Base-by-base conservation (phyloP, 2,797 vertebrate species). In the Sebastiscus tertius region DNA sequence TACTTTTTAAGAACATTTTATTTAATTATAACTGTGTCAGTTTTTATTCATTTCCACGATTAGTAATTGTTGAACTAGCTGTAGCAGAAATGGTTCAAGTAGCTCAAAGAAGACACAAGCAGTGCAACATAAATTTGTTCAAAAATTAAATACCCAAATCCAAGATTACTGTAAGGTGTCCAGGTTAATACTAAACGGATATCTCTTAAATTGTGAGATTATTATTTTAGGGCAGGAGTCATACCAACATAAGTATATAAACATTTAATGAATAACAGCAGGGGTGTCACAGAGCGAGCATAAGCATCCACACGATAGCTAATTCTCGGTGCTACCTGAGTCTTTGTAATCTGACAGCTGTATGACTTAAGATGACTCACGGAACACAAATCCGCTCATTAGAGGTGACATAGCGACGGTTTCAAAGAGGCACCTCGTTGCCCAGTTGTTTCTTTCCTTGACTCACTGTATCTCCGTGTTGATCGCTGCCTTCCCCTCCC, bases 321-420 rank as follows among this genome's bases (percentile, higher is more conserved):
- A 76, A 88, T 87, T 79, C 81, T 60, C 5, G 13, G 22, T 63
- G 72, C 70, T 67, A 79, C 76, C 78, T 79, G 79, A 82, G 60
- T 70, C 61, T 83, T 75, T 83, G 70, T 88, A 83, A 87, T 88
- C 83, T 79, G 89, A 91, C 83, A 82, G 76, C 80, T 33, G 34
- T 60, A 29, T 20, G 70, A 86, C 67, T 65, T 66, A 72, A 72
- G 56, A 81, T 60, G 80, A 84, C 81, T 80, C 55, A 29, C 49
- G 20, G 77, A 84, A 83, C 79, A 62, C 83, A 87, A 86, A 89
- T 90, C 82, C 14, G 24, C 75, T 90, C 85, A 82, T 88, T 89
- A 84, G 54, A 87, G 58, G 68, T 61, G 85, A 79, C 56, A 59
- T 60, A 8, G 61, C 18, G 64, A 27, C 11, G 33, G 13, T 80